These are phyloP conservation scores for Lomographa bimaculata DNA, from an alignment of 2,888 invertebrate genomes.

Conservation along the genomic window DNA sequence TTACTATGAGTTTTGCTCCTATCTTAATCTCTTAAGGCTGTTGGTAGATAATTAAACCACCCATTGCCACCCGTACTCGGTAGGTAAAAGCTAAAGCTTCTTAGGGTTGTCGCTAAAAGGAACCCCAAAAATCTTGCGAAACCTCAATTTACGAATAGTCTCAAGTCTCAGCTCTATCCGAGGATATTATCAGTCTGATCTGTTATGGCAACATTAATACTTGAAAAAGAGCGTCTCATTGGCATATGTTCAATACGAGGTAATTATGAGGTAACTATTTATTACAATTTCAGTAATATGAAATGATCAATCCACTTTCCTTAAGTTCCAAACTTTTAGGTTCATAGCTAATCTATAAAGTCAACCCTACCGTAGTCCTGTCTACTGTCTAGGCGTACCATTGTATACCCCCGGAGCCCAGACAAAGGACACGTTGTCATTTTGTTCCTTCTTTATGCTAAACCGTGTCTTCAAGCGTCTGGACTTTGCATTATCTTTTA, in stretches of 20 bases:
- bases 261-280: too few relatives aligned
- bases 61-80: constrained; percentile 11
- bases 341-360: too few relatives aligned
- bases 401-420: constrained; percentile 14
- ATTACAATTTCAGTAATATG: too few relatives aligned
- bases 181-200: too few relatives aligned
- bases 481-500: constrained; percentile 28
- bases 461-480: constrained; percentile 29
- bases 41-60: constrained; percentile 12
- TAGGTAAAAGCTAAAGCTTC: constrained; percentile 11
- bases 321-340: too few relatives aligned
- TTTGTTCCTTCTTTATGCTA: constrained; percentile 24
- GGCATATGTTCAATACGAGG: too few relatives aligned
- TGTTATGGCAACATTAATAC: too few relatives aligned
- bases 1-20: constrained; percentile 11
- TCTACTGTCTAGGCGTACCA: constrained; percentile 16
- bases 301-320: too few relatives aligned
- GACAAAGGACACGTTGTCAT: constrained; percentile 27
- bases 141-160: too few relatives aligned
- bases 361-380: constrained; percentile 13
- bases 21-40: constrained; percentile 18
- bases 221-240: too few relatives aligned
- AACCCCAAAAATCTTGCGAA: too few relatives aligned
- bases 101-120: constrained; percentile 12
- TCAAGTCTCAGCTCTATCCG: too few relatives aligned